A percentile compares a stretch with the other conserved stretches of the same genome.
These are phyloP conservation scores for Pachydiplax longipennis DNA, from an alignment of 2,888 invertebrate genomes.

Conservation along the genomic window DNA sequence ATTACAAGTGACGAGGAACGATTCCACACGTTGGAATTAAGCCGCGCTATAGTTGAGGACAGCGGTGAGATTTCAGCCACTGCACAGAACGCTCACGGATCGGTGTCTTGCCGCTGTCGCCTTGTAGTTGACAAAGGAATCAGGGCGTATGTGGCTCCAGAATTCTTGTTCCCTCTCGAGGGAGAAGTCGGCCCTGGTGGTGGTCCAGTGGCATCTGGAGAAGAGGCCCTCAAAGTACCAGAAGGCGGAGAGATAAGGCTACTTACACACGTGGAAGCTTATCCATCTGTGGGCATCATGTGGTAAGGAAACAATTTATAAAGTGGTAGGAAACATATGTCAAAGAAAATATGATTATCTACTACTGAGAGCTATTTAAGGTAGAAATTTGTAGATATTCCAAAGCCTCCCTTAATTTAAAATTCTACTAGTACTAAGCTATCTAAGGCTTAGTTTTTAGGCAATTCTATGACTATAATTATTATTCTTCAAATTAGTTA, in stretches of 20 bases:
- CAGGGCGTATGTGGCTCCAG: constrained; percentile 80
- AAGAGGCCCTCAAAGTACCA: constrained; percentile 59
- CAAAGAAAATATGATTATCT: too few relatives aligned
- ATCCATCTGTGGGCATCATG: constrained; percentile 78
- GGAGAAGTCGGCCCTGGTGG: constrained; percentile 60
- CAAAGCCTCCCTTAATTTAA: too few relatives aligned
- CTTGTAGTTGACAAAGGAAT: constrained; percentile 84
- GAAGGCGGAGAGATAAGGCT: constrained; percentile 70
- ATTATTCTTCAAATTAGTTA: too few relatives aligned
- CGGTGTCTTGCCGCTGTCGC: constrained; percentile 78
- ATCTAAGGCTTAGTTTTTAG: too few relatives aligned
- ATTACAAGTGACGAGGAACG: constrained; percentile 61
- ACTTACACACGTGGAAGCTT: constrained; percentile 65
- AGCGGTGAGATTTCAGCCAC: constrained; percentile 81
- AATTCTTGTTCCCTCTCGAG: constrained; percentile 75
- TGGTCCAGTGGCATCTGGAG: constrained; percentile 11
- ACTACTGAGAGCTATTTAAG: too few relatives aligned
- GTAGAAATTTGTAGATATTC: too few relatives aligned
- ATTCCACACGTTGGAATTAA: constrained; percentile 87
- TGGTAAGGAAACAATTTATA: constrained; percentile 65
- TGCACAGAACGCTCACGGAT: constrained; percentile 82
- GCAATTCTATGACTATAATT: too few relatives aligned
- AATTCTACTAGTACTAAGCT: too few relatives aligned
- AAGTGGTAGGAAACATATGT: too few relatives aligned
- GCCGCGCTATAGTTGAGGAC: constrained; percentile 77